Conservation (phyloP, 2,113 vertebrate species). For the Trichechus manatus region DNA sequence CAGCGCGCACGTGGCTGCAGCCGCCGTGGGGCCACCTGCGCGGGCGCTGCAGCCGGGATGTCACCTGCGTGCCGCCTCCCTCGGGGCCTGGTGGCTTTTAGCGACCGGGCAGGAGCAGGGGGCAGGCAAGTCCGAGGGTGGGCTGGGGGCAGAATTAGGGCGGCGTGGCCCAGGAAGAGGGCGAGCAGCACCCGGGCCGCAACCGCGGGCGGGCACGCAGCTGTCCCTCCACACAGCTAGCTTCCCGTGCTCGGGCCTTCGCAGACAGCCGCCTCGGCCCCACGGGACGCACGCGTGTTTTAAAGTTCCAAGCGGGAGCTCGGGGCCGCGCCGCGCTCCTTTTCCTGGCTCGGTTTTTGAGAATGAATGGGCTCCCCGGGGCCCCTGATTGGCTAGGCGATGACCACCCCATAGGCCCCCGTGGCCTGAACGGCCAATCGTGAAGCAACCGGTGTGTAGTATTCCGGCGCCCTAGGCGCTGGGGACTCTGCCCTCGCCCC, state of each 20-base stretch:
- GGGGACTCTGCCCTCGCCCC: conserved; percentile 2
- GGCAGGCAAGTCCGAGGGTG: not conserved
- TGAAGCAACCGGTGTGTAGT: not conserved
- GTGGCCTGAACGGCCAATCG: conserved; percentile 67
- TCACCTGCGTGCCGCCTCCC: not conserved
- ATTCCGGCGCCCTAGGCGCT: not conserved
- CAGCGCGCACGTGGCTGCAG: not conserved
- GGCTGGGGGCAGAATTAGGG: not conserved
- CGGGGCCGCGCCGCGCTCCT: not conserved
- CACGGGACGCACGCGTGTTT: not conserved
- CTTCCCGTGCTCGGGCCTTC: not conserved
- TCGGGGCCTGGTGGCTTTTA: not conserved
- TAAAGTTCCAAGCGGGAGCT: conserved; percentile 58
- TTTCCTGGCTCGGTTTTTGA: conserved; percentile 68
- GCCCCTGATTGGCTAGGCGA: conserved; percentile 85
- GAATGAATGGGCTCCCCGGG: conserved; percentile 86
- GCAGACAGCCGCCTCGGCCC: not conserved
- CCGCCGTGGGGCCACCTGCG: not conserved
- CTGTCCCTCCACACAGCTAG: not conserved
- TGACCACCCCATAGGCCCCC: conserved; percentile 85
- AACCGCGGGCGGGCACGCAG: not conserved
- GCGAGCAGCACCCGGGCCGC: not conserved
- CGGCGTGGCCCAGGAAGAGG: not conserved
- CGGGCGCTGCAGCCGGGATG: not conserved
- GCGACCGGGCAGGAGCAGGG: not conserved